Base-by-base conservation (phyloP, 2,888 invertebrate genomes). In the Hemicrepidius hirtus region DNA sequence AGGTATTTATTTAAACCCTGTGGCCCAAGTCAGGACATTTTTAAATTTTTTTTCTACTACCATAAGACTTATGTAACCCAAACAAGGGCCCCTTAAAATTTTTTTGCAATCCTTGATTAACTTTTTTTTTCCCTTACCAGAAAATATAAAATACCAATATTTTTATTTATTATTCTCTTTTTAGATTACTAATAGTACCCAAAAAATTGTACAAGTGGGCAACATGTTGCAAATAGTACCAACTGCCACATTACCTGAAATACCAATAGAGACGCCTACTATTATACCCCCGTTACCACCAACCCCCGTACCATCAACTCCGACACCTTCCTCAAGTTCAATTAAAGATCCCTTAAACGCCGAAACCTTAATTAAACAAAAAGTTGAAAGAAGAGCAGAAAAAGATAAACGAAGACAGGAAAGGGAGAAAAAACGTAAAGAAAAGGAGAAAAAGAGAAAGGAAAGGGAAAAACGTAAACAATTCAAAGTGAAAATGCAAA, bases 211-310 rank as follows among this genome's bases (percentile, higher is more conserved):
- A 13, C 86, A 90, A 87, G 88, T 91, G 20, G 91, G 91, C 7
- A 91, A 91, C 79, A 89, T 91, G 83, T 84, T 91, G 40, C 90
- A 91, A 84, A 90, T 91, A 24, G 88, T 90, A 13, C 91, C 91
- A 5, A 87, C 87, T 13, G 87, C 88, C 53, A 49, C 57, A 35
- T 20, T 59, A 24, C 60, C 70, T 4, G 62, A 64, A 41, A 35
- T 57, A 35, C 60, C 70, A 7, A 46, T 60, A 68, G 10, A 37
- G 40, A n/a, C 68, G 9, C 2, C 49, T n/a, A 1, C 2, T 10
- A 21, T 21, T n/a, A n/a, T n/a, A n/a, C n/a, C n/a, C 2, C 20
- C 49, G 2, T 20, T 49, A 6, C 41, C 41, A 16, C 13, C 41
- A 5, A n/a, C n/a, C n/a, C 13, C 41, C 12, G 41, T 1, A 16